phyloP scores from a whole-genome alignment of 1,140 invertebrate species.

The Oryzaephilus surinamensis region DNA sequence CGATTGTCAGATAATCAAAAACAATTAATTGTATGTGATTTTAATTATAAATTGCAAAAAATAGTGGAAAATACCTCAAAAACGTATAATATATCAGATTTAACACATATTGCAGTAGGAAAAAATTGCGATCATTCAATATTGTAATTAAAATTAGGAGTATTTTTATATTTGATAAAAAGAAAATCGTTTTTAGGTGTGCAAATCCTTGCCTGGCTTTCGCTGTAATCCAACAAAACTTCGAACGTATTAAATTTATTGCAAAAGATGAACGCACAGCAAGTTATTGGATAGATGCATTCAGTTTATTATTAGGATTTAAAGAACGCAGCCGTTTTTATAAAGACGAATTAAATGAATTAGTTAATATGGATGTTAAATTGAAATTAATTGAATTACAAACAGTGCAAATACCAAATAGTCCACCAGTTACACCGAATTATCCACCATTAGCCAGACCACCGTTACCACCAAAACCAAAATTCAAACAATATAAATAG shows the following conservation, averaged over 20 bases:
- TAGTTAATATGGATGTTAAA: slow-evolving; percentile 27
- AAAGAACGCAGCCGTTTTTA: slow-evolving; percentile 18
- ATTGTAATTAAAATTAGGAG: slow-evolving; percentile 8
- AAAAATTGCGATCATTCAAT: slow-evolving; percentile 14
- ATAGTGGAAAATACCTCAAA: slow-evolving; percentile 2
- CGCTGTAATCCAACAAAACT: slow-evolving; percentile 21
- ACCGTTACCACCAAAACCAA: slow-evolving; percentile 18
- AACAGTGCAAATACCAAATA: slow-evolving; percentile 26
- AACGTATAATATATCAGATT: slow-evolving; percentile 11
- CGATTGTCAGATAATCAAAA: slow-evolving; percentile 20
- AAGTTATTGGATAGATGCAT: slow-evolving; percentile 26
- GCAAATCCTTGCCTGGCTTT: slow-evolving; percentile 16
- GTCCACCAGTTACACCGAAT: slow-evolving; percentile 24
- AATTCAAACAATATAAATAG: background rate
- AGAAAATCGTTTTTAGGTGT: background rate
- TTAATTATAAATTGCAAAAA: slow-evolving; percentile 6
- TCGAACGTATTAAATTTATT: slow-evolving; percentile 20
- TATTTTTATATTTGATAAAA: no score
- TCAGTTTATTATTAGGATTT: slow-evolving; percentile 22
- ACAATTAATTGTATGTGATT: slow-evolving; percentile 17
- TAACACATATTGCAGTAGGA: slow-evolving; percentile 27
- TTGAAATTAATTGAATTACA: slow-evolving; percentile 31
- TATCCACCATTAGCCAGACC: slow-evolving; percentile 15
- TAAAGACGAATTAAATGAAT: slow-evolving; percentile 22
- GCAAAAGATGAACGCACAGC: slow-evolving; percentile 22